Conservation (phyloP, 2,113 vertebrate species). For the Spheniscus mendiculus region DNA sequence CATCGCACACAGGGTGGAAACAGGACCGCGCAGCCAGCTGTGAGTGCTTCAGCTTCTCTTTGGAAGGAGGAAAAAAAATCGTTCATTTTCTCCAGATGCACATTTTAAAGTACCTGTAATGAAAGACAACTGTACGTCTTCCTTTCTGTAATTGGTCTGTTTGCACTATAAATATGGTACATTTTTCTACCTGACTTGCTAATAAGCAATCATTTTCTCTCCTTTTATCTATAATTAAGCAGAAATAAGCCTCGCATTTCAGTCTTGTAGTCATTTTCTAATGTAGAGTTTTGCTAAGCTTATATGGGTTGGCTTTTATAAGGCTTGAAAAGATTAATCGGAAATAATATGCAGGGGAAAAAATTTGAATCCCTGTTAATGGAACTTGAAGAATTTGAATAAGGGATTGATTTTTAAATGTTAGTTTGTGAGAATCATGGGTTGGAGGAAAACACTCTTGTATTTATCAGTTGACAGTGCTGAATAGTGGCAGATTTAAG, state of each 20-base stretch:
- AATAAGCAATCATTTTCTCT: conserved; percentile 42
- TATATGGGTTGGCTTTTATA: neutral
- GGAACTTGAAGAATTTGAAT: neutral
- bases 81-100: neutral
- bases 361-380: neutral
- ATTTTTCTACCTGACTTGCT: conserved; percentile 38
- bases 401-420: neutral
- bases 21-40: neutral
- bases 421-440: neutral
- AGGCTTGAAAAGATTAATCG: neutral
- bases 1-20: accelerated
- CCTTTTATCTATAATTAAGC: conserved; percentile 52
- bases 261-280: neutral
- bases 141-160: neutral
- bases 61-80: neutral
- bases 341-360: neutral
- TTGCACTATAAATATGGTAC: neutral
- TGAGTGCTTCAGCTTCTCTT: neutral
- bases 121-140: neutral
- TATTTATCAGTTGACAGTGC: neutral
- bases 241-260: neutral
- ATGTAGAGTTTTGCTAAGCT: neutral
- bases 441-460: neutral
- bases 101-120: conserved; percentile 13
- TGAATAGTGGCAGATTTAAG: neutral